phyloP scores from a whole-genome alignment of 1,140 invertebrate species.

The Drosophila parabipectinata region DNA sequence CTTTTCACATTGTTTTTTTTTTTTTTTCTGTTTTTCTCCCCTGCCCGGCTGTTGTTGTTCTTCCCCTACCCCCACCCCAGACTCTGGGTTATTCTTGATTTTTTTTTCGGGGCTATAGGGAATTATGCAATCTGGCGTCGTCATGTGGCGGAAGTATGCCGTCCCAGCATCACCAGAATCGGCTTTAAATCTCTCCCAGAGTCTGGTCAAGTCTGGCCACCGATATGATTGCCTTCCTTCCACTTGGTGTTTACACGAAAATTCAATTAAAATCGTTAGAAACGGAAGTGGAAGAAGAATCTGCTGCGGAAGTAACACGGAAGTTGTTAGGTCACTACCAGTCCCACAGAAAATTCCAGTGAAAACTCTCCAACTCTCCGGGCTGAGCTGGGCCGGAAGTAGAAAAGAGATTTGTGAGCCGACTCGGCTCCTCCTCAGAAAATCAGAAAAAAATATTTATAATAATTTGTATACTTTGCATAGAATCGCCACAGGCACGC shows the following conservation, averaged over 20 bases:
- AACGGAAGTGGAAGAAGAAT: conserved; percentile 62
- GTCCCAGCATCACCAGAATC: conserved; percentile 42
- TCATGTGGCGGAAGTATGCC: conserved; percentile 64
- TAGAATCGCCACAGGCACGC: conserved; percentile 42
- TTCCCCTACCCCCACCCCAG: neutral
- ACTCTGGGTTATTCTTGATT: conserved; percentile 28
- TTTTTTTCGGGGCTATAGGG: conserved; percentile 32
- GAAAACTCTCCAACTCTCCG: conserved; percentile 51
- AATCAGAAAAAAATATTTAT: conserved; percentile 5
- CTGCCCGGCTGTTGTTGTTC: conserved; percentile 6
- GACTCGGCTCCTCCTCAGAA: conserved; percentile 28
- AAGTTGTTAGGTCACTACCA: conserved; percentile 73
- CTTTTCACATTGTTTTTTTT: conserved; percentile 61
- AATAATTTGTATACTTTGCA: conserved; percentile 62
- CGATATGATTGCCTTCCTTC: conserved; percentile 16
- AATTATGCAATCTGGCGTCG: conserved; percentile 78
- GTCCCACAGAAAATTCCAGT: conserved; percentile 57
- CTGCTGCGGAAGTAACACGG: conserved; percentile 75
- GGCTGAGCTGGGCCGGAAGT: conserved; percentile 51
- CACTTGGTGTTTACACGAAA: conserved; percentile 72
- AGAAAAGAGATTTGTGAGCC: conserved; percentile 46
- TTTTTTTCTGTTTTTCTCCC: neutral
- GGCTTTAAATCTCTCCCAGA: conserved; percentile 18
- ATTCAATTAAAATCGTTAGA: conserved; percentile 77
- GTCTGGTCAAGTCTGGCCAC: conserved; percentile 46